A percentile compares a stretch with the other conserved stretches of the same genome.
Evolutionary conservation across 2,797 vertebrate species (phyloP).

Genomic region (Helostoma temminkii): DNA sequence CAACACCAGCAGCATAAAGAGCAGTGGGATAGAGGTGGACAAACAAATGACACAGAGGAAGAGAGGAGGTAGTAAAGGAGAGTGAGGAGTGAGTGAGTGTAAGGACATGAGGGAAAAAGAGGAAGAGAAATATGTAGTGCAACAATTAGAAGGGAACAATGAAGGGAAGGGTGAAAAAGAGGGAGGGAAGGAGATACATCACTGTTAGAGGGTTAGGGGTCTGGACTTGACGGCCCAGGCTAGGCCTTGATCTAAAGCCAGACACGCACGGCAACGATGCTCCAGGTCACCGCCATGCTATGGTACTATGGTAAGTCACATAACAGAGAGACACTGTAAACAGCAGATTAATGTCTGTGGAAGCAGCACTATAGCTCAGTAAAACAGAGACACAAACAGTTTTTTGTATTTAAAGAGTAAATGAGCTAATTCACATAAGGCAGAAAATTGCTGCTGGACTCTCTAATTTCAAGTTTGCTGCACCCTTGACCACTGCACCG

Average conservation of each 20-base stretch:
- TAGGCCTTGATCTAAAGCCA: constrained; percentile 66
- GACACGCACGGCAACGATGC: constrained; percentile 61
- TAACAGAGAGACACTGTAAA: constrained; percentile 38
- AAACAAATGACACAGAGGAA: constrained; percentile 45
- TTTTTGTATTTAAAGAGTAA: constrained; percentile 48
- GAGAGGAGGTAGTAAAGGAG: constrained; percentile 21
- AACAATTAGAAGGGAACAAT: constrained; percentile 32
- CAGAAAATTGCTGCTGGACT: constrained; percentile 47
- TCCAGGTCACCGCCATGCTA: constrained; percentile 54
- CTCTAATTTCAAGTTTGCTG: background rate
- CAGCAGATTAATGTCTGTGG: constrained; percentile 43
- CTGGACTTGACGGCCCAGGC: constrained; percentile 56
- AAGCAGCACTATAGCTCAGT: constrained; percentile 33
- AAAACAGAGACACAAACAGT: constrained; percentile 32
- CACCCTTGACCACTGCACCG: background rate
- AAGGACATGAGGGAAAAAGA: constrained; percentile 11
- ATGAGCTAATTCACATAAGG: constrained; percentile 44
- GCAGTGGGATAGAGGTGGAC: constrained; percentile 56
- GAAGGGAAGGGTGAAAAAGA: constrained; percentile 49
- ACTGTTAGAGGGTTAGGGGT: constrained; percentile 78
- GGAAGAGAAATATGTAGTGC: constrained; percentile 16
- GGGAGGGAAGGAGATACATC: constrained; percentile 77
- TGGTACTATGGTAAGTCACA: constrained; percentile 34
- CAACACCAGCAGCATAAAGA: constrained; percentile 68
- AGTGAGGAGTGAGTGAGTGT: constrained; percentile 20